Conservation (phyloP, 1,140 invertebrate species). For the Drosophila gunungcola region DNA sequence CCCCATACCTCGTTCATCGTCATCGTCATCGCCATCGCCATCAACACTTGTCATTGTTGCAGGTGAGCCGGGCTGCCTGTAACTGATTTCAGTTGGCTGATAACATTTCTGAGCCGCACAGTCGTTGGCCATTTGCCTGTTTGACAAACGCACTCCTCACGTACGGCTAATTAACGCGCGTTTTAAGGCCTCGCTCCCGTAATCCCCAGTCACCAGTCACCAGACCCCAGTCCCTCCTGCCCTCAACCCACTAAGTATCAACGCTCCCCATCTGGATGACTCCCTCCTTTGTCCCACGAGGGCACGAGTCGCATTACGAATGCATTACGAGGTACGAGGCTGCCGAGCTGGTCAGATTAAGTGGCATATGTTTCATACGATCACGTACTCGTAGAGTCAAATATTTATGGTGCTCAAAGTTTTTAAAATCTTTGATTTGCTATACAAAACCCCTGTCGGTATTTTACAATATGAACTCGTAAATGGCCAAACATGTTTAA, state of each 20-base stretch:
- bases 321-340: conserved; percentile 33
- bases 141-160: conserved; percentile 78
- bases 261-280: conserved; percentile 14
- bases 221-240: background rate
- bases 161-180: conserved; percentile 76
- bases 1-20: conserved; percentile 39
- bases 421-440: background rate
- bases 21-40: conserved; percentile 33
- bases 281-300: conserved; percentile 31
- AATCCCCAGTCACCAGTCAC: conserved; percentile 7
- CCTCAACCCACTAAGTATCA: background rate
- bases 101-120: conserved; percentile 50
- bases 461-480: too few species aligned
- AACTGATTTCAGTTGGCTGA: conserved; percentile 72
- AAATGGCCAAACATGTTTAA: too few species aligned
- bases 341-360: conserved; percentile 1
- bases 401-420: background rate
- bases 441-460: background rate
- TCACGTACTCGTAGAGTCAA: conserved; percentile 1
- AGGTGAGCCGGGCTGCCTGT: conserved; percentile 65
- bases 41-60: conserved; percentile 78
- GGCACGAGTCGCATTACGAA: conserved; percentile 49
- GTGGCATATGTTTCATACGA: conserved; percentile 21
- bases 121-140: conserved; percentile 46
- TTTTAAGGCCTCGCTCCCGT: conserved; percentile 57